Conservation (phyloP, 2,888 invertebrate species). For the Parnassius smintheus region DNA sequence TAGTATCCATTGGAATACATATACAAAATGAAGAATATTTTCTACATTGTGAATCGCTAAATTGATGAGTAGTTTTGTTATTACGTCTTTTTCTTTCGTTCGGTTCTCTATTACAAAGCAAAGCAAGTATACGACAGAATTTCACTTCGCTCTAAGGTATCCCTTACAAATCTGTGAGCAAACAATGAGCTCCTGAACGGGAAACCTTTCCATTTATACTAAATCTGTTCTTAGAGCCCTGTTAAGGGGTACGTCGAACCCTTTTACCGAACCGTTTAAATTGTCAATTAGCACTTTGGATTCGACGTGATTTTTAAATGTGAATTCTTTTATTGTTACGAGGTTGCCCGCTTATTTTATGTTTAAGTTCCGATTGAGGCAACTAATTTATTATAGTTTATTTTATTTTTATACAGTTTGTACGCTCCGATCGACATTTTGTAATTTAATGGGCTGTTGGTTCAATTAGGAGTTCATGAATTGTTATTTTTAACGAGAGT, state of each 20-base stretch:
- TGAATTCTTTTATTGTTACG: conserved; percentile 22
- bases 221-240: conserved; percentile 36
- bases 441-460: too few species aligned
- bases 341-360: conserved; percentile 8
- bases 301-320: conserved; percentile 25
- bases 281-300: conserved; percentile 28
- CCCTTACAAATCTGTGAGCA: conserved; percentile 32
- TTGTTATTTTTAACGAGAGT: too few species aligned
- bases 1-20: conserved; percentile 2
- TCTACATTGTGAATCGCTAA: conserved; percentile 1
- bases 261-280: conserved; percentile 27
- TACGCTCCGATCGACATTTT: background rate
- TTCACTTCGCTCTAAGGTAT: conserved; percentile 19
- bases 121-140: conserved; percentile 9
- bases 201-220: conserved; percentile 51
- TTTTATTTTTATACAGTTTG: background rate
- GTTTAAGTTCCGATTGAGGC: conserved; percentile 8
- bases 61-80: conserved; percentile 9
- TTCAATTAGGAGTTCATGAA: too few species aligned
- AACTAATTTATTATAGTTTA: conserved; percentile 3
- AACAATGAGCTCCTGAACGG: conserved; percentile 50
- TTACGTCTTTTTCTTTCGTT: conserved; percentile 11
- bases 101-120: conserved; percentile 10
- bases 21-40: conserved; percentile 9
- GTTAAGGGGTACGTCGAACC: conserved; percentile 23